Evolutionary conservation across 2,113 vertebrate genomes (phyloP).

Genomic region (Oreochromis niloticus): DNA sequence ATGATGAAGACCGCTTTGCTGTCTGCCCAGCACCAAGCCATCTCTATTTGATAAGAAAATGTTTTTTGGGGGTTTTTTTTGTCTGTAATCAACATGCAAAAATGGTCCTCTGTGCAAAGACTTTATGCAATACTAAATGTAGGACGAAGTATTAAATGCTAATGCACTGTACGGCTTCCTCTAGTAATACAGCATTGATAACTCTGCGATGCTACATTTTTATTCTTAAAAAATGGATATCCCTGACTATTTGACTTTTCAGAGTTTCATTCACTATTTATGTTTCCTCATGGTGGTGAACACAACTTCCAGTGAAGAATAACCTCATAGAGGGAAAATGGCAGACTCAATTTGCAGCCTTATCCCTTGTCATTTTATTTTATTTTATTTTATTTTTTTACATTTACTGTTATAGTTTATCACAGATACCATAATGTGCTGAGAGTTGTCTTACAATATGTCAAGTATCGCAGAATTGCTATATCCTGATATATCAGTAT

Average conservation of each 20-base stretch:
- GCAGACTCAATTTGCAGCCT: neutral
- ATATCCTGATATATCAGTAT: neutral
- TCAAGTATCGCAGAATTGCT: neutral
- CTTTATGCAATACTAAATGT: neutral
- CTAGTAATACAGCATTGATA: neutral
- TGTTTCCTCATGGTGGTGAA: neutral
- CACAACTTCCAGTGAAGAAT: neutral
- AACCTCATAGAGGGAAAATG: neutral
- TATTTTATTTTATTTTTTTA: neutral
- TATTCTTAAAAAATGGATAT: neutral
- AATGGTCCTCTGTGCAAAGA: neutral
- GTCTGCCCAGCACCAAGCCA: neutral
- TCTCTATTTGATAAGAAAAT: neutral
- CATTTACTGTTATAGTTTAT: neutral
- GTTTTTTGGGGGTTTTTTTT: neutral
- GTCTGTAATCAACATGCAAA: neutral
- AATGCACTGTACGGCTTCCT: neutral
- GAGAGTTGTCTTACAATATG: neutral
- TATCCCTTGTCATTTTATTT: neutral
- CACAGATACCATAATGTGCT: neutral
- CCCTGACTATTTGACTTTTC: neutral
- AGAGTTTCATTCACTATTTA: neutral
- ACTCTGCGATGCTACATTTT: neutral
- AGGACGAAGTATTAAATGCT: neutral
- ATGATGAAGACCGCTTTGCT: slow-evolving; percentile 8